Base-by-base conservation (phyloP, 2,888 invertebrate genomes). In the Molorchus minor region DNA sequence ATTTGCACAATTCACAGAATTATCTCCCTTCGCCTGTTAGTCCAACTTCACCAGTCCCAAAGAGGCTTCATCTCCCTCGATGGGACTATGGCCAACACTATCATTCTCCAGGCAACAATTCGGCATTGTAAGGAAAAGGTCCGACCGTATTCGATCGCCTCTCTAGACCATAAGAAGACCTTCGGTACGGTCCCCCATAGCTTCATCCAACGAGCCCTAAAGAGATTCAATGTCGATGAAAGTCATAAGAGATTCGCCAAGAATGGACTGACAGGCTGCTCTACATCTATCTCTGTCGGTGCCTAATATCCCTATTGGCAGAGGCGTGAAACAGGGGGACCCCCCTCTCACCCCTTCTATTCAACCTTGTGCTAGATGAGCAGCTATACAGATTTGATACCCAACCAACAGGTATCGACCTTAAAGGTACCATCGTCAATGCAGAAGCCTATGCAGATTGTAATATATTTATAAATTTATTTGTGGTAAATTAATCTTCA, bases 141-240 rank as follows among this genome's bases (percentile, higher is more conserved):
- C n/a, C n/a, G n/a, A n/a, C n/a, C n/a, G n/a, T n/a, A n/a, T n/a
- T n/a, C n/a, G n/a, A n/a, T n/a, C n/a, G n/a, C n/a, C n/a, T n/a
- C n/a, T n/a, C n/a, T n/a, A n/a, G 68, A 69, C 47, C 44, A 68
- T 0, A 3, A 44, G 13, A 69, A 68, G 46, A 65, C 65, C 2
- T 69, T 69, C 38, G 67, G 69, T 45, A 59, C 62, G 1, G 56
- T 69, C 1, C 55, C 62, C 2, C 67, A 68, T 19, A 0, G 5
- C 29, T 47, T 51, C n/a, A 58, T 69, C n/a, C 17, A 17, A 1
- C 33, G 67, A 13, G 65, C 64, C 0, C 40, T 68, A 7, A 2
- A 16, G 8, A 13, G 67, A 1, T 36, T 55, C 10, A 52, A 45
- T 2, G 16, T 68, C 16, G 51, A 55, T 3, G 10, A 2, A 1